Evolutionary conservation across 2,113 vertebrate genomes (phyloP).

Genomic region (Delphinapterus leucas): DNA sequence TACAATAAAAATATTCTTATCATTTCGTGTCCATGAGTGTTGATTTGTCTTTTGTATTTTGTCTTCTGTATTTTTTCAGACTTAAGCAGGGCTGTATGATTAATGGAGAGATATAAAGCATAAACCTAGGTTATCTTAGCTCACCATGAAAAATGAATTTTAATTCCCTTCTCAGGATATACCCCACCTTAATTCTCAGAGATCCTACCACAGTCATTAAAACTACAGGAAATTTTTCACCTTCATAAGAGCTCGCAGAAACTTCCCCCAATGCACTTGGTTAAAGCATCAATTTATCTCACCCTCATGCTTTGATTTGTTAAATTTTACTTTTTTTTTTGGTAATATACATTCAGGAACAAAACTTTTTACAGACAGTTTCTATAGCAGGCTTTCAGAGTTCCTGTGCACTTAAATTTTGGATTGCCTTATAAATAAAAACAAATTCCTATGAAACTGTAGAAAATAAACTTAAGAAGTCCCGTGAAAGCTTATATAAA

Average conservation of each 20-base stretch:
- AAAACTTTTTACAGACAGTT: conserved; percentile 28
- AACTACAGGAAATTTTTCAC: background rate
- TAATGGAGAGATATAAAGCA: background rate
- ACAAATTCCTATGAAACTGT: background rate
- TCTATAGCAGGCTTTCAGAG: background rate
- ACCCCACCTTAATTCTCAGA: background rate
- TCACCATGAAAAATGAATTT: conserved; percentile 26
- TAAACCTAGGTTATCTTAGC: conserved; percentile 2
- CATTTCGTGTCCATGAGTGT: conserved; percentile 75
- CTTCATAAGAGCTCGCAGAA: background rate
- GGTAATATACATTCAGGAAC: background rate
- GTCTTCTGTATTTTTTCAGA: conserved; percentile 46
- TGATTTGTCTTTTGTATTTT: conserved; percentile 43
- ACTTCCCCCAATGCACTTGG: background rate
- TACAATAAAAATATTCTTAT: conserved; percentile 95
- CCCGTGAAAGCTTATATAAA: background rate
- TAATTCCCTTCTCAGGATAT: background rate
- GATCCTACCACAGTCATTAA: background rate
- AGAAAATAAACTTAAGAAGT: conserved; percentile 3
- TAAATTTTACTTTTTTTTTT: conserved; percentile 22
- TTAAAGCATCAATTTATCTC: background rate
- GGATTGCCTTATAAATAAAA: background rate
- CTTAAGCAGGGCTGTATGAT: conserved; percentile 1
- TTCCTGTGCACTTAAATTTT: background rate
- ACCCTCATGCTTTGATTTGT: background rate